These are phyloP conservation scores for Ichneumoninae sp. DNA, from an alignment of 2,888 invertebrate species.

Conservation along the genomic window DNA sequence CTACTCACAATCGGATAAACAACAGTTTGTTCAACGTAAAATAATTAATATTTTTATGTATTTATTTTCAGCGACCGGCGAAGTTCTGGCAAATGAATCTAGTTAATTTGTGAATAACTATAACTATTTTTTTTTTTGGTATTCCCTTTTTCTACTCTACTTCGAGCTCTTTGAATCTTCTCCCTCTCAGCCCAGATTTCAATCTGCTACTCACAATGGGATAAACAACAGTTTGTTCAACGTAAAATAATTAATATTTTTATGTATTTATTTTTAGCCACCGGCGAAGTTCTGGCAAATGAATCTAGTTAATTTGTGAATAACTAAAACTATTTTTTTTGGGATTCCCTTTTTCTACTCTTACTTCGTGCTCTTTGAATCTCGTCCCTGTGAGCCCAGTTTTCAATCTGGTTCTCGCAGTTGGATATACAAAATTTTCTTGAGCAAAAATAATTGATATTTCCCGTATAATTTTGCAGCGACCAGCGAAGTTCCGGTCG, in stretches of 20 bases:
- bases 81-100: slow-evolving; percentile 77
- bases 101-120: slow-evolving; percentile 73
- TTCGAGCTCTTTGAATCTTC: too few species aligned
- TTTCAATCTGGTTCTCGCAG: not conserved
- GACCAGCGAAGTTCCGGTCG: slow-evolving; percentile 66
- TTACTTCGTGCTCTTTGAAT: too few species aligned
- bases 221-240: not conserved
- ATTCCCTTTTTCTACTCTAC: not conserved
- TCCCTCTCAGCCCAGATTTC: too few species aligned
- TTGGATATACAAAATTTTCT: not conserved
- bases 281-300: slow-evolving; percentile 60
- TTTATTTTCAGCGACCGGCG: slow-evolving; percentile 64
- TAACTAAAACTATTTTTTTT: too few species aligned
- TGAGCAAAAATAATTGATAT: not conserved
- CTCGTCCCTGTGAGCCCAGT: too few species aligned
- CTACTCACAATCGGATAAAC: not conserved
- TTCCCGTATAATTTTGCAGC: slow-evolving; percentile 57
- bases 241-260: not conserved
- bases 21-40: too few species aligned
- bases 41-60: slow-evolving; percentile 4
- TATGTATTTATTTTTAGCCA: slow-evolving; percentile 59
- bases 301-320: too few species aligned
- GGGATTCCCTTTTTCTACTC: not conserved
- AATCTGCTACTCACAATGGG: not conserved
- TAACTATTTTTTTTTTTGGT: not conserved